Base-by-base conservation (phyloP, 2,888 invertebrate genomes). In the Dascillus cervinus region DNA sequence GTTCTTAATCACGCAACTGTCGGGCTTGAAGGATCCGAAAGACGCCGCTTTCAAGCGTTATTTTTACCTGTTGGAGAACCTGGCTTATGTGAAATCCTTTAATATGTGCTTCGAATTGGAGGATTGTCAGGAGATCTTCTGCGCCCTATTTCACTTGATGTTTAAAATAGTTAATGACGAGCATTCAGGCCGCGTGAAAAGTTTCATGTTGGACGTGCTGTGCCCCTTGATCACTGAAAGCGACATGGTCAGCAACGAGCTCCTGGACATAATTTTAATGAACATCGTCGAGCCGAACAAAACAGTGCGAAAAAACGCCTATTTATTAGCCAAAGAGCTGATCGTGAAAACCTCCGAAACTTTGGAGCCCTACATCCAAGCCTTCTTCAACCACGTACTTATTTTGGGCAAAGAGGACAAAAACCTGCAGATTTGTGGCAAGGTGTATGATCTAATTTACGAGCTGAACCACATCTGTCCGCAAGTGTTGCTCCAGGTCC, bases 71-170 rank as follows among this genome's bases (percentile, higher is more conserved):
- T 69, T 97, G 34, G 96, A 97, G 69, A 97, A 96, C 67, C 70
- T 97, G 51, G 94, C 95, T 0, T 95, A 92, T 64, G 95, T 96
- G 19, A 97, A 97, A 66, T 92, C 94, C 0, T 96, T 97, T 66
- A 96, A 96, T 66, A 96, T 97, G 84, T 96, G 95, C 64, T 91
- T 96, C 60, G 96, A 97, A 63, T 69, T 97, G 35, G 96, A 96
- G 62, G 95, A 96, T 67, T 92, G 90, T 53, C 94, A 95, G 64
- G 92, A 94, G 64, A 92, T 97, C 52, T 95, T 96, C 68, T 89
- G 90, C 57, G 83, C 83, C 8, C 73, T 97, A 2, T 96, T 95
- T 69, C 81, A 84, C 34, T 76, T 94, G 30, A 89, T 96, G 79
- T 96, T 96, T 62, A 87, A 82, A 66, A 92, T 95, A 64, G 90